phyloP scores from a whole-genome alignment of 2,797 vertebrate genomes.

The Propithecus deckenii region DNA sequence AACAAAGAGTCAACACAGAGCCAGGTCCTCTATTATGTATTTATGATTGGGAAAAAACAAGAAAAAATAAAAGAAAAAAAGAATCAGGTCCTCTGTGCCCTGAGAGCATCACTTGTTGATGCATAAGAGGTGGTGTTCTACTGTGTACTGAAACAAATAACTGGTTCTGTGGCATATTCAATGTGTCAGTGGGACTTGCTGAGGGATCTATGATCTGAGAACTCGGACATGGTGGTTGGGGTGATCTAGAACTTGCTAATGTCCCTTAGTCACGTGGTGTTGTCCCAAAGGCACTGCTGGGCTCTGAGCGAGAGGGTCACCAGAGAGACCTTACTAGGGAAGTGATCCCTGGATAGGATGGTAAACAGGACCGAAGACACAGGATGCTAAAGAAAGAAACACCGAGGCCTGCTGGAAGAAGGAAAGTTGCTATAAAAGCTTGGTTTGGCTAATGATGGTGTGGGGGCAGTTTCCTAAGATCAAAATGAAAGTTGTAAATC shows the following conservation, averaged over 20 bases:
- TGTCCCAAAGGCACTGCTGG: not conserved
- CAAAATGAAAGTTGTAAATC: not conserved
- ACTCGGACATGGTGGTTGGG: not conserved
- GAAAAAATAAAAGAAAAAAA: too few species aligned
- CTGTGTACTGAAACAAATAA: not conserved
- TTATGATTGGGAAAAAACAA: too few species aligned
- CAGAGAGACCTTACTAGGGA: not conserved
- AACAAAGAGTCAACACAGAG: not conserved
- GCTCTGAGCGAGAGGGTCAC: not conserved
- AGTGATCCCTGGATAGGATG: not conserved
- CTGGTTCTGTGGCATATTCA: not conserved
- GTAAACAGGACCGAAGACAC: not conserved
- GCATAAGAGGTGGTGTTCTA: not conserved
- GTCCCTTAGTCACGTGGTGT: not conserved
- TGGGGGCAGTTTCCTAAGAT: not conserved
- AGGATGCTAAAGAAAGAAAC: not conserved
- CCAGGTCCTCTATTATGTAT: not conserved
- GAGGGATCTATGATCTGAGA: not conserved
- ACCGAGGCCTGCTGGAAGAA: not conserved
- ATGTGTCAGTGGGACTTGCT: not conserved
- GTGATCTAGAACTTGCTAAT: not conserved
- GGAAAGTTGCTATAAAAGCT: accelerated
- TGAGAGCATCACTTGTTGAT: not conserved
- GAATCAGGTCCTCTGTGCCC: not conserved
- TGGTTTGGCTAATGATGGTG: not conserved